Conservation (phyloP, 2,113 vertebrate genomes). For the Callipepla squamata region DNA sequence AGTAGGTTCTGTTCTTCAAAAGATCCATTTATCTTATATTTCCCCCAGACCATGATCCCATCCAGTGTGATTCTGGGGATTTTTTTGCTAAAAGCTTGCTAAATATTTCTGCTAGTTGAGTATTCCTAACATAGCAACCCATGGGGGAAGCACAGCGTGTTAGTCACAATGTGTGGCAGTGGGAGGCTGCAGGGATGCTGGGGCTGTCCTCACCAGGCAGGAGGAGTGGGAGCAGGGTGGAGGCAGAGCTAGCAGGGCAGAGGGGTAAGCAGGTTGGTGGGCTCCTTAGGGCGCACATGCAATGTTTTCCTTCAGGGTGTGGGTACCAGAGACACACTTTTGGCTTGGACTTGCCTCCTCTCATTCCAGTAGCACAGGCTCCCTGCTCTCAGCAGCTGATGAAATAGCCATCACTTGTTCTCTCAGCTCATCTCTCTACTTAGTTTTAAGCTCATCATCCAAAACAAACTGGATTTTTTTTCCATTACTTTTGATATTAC, state of each 20-base stretch:
- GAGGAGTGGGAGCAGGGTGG: neutral
- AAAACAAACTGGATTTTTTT: neutral
- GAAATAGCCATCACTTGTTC: rapidly evolving
- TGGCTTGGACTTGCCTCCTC: neutral
- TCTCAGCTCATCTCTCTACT: neutral
- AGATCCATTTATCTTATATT: conserved; percentile 47
- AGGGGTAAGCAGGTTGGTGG: neutral
- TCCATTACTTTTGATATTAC: neutral
- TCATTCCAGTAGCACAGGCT: neutral
- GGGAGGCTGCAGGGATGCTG: neutral
- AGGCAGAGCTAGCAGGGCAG: neutral
- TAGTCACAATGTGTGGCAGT: rapidly evolving
- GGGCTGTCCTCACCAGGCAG: neutral
- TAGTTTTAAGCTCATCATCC: neutral
- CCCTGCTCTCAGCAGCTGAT: neutral
- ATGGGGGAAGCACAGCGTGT: rapidly evolving
- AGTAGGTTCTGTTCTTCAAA: conserved; percentile 55
- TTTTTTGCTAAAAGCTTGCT: neutral
- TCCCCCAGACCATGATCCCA: neutral
- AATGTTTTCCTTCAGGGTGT: rapidly evolving
- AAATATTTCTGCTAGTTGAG: conserved; percentile 19
- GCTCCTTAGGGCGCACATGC: rapidly evolving
- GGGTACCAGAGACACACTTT: neutral
- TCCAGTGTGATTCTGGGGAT: conserved; percentile 29
- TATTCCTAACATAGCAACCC: neutral